phyloP scores from a whole-genome alignment of 2,113 vertebrate species.

The Oryzias melastigma region DNA sequence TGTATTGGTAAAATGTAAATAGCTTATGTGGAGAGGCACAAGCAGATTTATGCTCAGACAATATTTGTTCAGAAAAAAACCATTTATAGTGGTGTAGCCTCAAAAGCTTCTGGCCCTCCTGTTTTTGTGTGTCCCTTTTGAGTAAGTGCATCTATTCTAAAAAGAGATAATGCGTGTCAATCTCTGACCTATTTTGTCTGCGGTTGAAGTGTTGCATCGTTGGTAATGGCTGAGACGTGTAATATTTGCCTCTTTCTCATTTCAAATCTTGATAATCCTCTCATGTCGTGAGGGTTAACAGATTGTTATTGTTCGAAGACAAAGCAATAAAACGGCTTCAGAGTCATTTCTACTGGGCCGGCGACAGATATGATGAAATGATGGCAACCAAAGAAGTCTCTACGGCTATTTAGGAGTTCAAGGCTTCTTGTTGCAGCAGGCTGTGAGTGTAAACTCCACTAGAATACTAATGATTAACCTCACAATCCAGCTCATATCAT shows the following conservation, averaged over 20 bases:
- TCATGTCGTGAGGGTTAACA: no score
- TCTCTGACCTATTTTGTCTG: constrained; percentile 28
- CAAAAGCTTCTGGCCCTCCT: constrained; percentile 21
- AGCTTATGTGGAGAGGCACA: constrained; percentile 46
- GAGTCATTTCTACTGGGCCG: constrained; percentile 22
- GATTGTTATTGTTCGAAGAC: not conserved
- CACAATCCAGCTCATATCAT: not conserved
- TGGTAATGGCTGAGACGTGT: constrained; percentile 17
- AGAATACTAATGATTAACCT: not conserved
- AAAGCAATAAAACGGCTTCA: constrained; percentile 11
- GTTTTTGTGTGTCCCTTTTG: constrained; percentile 6
- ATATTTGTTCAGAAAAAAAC: constrained; percentile 28
- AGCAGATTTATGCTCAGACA: constrained; percentile 19
- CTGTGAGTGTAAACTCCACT: constrained; percentile 5
- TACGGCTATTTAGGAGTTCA: constrained; percentile 25
- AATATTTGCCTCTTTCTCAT: constrained; percentile 19
- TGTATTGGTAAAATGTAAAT: constrained; percentile 28
- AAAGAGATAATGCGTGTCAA: constrained; percentile 11
- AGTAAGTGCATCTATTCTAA: constrained; percentile 25
- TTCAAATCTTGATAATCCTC: constrained; percentile 18
- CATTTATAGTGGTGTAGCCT: constrained; percentile 11
- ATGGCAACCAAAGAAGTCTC: constrained; percentile 10
- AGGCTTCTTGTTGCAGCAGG: constrained; percentile 13
- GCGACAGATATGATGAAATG: constrained; percentile 17
- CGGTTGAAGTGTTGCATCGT: constrained; percentile 16